A percentile compares a stretch with the other conserved stretches of the same genome.
Conservation (phyloP, 2,797 vertebrate genomes). For the Emys orbicularis region DNA sequence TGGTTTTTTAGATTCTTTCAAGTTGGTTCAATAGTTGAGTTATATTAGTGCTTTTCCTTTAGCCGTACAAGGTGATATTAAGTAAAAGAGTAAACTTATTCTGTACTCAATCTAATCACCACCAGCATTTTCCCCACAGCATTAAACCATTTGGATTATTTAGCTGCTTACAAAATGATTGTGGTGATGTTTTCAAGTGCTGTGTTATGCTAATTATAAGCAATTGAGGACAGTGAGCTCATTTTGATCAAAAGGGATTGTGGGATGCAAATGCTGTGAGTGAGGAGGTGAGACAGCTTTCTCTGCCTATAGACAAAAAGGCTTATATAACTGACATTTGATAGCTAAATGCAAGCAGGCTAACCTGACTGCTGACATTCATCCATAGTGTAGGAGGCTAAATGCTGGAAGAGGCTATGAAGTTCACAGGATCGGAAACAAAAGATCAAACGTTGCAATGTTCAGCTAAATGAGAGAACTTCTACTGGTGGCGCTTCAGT, state of each 20-base stretch:
- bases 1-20: background rate
- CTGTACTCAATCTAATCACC: background rate
- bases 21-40: background rate
- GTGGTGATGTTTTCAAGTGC: background rate
- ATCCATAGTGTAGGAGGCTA: background rate
- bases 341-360: background rate
- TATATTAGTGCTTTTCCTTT: background rate
- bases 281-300: background rate
- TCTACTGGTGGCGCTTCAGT: background rate
- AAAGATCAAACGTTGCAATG: background rate
- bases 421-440: background rate
- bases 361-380: background rate
- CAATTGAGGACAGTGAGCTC: background rate
- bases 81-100: background rate
- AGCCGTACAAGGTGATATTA: background rate
- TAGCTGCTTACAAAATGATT: background rate
- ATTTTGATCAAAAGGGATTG: background rate
- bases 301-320: background rate
- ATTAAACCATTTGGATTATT: background rate
- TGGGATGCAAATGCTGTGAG: background rate
- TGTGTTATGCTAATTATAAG: background rate
- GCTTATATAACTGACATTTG: slow-evolving; percentile 22
- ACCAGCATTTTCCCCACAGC: background rate
- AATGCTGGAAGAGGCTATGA: background rate
- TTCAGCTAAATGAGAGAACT: background rate